These are phyloP conservation scores for Amblyteles armatorius DNA, from an alignment of 2,888 invertebrate genomes.

Conservation along the genomic window DNA sequence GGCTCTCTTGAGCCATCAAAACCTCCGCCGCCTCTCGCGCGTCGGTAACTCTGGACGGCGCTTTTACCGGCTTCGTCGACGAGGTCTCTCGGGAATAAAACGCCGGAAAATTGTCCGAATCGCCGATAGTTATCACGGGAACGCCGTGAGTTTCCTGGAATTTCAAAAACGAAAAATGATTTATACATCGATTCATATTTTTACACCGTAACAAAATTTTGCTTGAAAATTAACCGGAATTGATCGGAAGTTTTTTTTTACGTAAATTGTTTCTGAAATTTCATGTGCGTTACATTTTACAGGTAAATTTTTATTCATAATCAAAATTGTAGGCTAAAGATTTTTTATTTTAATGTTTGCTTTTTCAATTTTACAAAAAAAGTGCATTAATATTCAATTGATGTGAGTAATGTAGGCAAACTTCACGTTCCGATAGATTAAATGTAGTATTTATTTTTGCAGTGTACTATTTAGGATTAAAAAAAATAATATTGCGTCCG, in stretches of 20 bases:
- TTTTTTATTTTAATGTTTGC: too few species aligned
- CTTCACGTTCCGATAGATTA: too few species aligned
- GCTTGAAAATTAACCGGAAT: too few species aligned
- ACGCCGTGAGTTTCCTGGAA: slow-evolving; percentile 97
- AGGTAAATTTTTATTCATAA: background rate
- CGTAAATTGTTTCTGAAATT: too few species aligned
- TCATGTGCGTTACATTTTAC: too few species aligned
- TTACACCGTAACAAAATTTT: too few species aligned
- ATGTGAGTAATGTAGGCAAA: too few species aligned
- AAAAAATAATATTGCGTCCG: slow-evolving; percentile 72
- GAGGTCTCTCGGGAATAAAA: slow-evolving; percentile 95
- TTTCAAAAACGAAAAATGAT: slow-evolving; percentile 7
- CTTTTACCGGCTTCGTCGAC: slow-evolving; percentile 83
- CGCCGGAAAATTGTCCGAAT: slow-evolving; percentile 92
- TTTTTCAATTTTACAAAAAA: too few species aligned
- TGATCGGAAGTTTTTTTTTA: background rate
- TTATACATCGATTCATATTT: background rate
- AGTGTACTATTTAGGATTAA: background rate
- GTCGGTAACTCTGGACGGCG: slow-evolving; percentile 89
- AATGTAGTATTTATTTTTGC: too few species aligned
- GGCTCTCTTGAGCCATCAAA: slow-evolving; percentile 86
- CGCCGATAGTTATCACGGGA: slow-evolving; percentile 92
- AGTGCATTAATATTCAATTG: too few species aligned
- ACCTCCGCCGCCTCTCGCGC: slow-evolving; percentile 91
- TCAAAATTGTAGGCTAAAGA: background rate